Evolutionary conservation across 2,888 invertebrate genomes (phyloP).

Genomic region (Thysanoteuthis rhombus): DNA sequence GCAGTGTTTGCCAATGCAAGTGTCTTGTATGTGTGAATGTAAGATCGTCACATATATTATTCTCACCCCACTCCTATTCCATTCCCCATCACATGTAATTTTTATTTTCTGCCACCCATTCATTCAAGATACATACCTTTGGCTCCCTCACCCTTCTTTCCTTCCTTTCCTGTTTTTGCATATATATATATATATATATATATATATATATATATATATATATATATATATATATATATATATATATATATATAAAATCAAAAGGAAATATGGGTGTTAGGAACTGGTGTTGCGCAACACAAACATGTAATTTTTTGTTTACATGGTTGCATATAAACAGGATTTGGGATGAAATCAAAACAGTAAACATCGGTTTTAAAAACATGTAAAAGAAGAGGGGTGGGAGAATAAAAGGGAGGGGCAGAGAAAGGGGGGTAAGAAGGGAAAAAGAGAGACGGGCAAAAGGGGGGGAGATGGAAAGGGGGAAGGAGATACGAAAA

Average conservation of each 20-base stretch:
- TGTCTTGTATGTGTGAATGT: background rate
- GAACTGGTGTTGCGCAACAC: background rate
- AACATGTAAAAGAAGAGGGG: background rate
- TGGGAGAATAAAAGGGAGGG: background rate
- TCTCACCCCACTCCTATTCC: too few relatives aligned
- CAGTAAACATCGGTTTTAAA: background rate
- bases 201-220: background rate
- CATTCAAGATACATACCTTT: too few relatives aligned
- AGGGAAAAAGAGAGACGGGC: too few relatives aligned
- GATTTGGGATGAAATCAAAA: background rate
- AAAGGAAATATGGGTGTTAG: background rate
- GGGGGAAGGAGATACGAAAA: too few relatives aligned
- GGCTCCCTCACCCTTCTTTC: too few relatives aligned
- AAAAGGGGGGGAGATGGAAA: too few relatives aligned
- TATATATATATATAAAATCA: background rate
- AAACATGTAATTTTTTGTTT: background rate
- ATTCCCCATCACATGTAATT: too few relatives aligned
- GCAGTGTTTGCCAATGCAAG: background rate
- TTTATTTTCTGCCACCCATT: too few relatives aligned
- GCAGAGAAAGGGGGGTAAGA: too few relatives aligned
- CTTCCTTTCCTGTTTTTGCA: background rate
- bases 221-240: background rate
- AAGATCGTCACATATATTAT: background rate
- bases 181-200: too few relatives aligned
- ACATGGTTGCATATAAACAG: background rate